A percentile compares a stretch with the other conserved stretches of the same genome.
phyloP scores from a whole-genome alignment of 2,797 vertebrate genomes.

The Myotis findleyi region DNA sequence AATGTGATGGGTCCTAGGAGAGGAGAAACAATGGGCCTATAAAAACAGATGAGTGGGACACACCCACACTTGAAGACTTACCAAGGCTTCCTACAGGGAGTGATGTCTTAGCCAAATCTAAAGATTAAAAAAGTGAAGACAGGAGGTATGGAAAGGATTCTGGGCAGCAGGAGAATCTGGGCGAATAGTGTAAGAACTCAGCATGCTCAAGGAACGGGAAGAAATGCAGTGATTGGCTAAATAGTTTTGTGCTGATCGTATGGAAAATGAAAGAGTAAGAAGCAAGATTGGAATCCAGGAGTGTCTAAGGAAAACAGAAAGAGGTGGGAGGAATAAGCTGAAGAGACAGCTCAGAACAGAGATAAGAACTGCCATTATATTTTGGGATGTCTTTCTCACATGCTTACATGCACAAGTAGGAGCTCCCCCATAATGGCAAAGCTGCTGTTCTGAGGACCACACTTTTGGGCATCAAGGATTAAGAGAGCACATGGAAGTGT shows the following conservation, averaged over 20 bases:
- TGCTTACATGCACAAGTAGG: background rate
- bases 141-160: background rate
- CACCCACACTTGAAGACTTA: background rate
- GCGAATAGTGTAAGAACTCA: background rate
- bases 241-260: background rate
- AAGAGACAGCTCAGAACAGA: background rate
- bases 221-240: background rate
- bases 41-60: background rate
- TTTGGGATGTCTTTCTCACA: slow-evolving; percentile 2
- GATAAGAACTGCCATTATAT: background rate
- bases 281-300: background rate
- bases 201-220: background rate
- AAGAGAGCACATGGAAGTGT: background rate
- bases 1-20: background rate
- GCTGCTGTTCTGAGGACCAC: background rate
- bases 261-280: background rate
- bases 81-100: background rate
- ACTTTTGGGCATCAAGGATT: background rate
- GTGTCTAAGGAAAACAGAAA: background rate
- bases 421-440: background rate
- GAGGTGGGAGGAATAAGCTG: background rate
- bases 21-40: background rate
- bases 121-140: background rate
- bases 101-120: background rate
- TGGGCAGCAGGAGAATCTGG: background rate